Percentiles rank a stretch among this genome's conserved stretches.
Conservation (phyloP, 2,113 vertebrate genomes). For the Caranx ignobilis region DNA sequence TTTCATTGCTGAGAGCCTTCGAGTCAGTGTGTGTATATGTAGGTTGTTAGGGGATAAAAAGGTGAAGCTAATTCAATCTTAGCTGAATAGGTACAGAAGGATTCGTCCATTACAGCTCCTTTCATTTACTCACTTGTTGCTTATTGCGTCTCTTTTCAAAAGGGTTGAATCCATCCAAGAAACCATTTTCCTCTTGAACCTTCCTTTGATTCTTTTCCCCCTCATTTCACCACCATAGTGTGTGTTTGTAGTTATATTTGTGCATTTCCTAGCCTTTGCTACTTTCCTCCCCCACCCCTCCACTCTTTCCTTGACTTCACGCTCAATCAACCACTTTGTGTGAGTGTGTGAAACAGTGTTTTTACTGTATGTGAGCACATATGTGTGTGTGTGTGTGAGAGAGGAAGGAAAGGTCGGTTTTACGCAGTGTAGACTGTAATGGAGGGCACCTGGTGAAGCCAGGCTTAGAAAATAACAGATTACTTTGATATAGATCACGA, state of each 20-base stretch:
- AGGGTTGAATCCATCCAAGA: background rate
- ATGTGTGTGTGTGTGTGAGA: background rate
- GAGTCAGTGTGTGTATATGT: background rate
- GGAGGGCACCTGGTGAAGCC: conserved; percentile 4
- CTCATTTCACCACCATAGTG: background rate
- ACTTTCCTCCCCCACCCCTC: background rate
- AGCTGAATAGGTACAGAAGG: conserved; percentile 6
- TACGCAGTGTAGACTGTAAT: background rate
- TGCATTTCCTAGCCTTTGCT: background rate
- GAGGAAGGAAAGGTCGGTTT: background rate
- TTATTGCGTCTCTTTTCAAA: background rate
- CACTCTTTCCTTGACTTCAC: conserved; percentile 25
- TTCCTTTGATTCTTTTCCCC: conserved; percentile 1
- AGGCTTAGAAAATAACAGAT: conserved; percentile 28
- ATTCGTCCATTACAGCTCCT: background rate
- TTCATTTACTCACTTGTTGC: conserved; percentile 12
- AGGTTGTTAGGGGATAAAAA: conserved; percentile 22
- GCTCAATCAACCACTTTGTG: conserved; percentile 36
- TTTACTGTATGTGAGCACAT: background rate
- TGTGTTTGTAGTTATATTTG: background rate
- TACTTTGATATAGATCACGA: conserved; percentile 22
- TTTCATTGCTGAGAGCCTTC: background rate
- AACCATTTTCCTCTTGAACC: conserved; percentile 12
- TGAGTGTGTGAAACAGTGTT: no score
- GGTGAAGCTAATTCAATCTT: conserved; percentile 25